Conservation (phyloP, 2,888 invertebrate species). For the Mamestra brassicae region DNA sequence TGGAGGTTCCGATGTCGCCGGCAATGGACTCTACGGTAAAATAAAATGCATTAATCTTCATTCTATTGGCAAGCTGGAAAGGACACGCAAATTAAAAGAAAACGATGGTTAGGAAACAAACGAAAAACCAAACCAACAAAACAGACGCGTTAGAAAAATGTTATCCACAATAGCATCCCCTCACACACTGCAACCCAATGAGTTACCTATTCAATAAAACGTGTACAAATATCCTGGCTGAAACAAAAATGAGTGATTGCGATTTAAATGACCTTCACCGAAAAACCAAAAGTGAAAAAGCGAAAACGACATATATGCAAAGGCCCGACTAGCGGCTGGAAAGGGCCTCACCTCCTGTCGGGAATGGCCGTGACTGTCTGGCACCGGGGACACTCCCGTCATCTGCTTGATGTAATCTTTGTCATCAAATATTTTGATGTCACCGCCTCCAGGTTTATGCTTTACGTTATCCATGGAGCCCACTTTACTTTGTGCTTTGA, state of each 20-base stretch:
- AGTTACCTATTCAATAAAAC: conserved; percentile 85
- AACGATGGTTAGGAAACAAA: conserved; percentile 66
- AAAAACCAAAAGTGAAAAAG: conserved; percentile 68
- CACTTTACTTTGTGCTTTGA: conserved; percentile 98
- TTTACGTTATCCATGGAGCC: conserved; percentile 97
- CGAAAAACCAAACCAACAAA: conserved; percentile 66
- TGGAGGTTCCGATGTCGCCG: conserved; percentile 91
- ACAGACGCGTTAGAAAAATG: conserved; percentile 50
- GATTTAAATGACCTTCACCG: conserved; percentile 78
- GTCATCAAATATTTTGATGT: conserved; percentile 98
- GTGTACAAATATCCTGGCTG: conserved; percentile 90
- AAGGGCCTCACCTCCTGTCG: conserved; percentile 89
- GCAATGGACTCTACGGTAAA: conserved; percentile 93
- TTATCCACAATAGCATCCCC: conserved; percentile 67
- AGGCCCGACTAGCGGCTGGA: conserved; percentile 63
- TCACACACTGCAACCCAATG: conserved; percentile 65
- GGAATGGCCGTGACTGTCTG: conserved; percentile 82
- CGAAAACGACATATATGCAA: conserved; percentile 70
- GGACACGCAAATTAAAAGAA: conserved; percentile 54
- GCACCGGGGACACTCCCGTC: conserved; percentile 85
- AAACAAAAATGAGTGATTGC: conserved; percentile 84
- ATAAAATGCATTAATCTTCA: conserved; percentile 65
- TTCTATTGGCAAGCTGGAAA: background rate
- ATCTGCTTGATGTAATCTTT: conserved; percentile 97
- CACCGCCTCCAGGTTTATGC: conserved; percentile 98